Base-by-base conservation (phyloP, 2,888 invertebrate species). In the Brachylomia viminalis region DNA sequence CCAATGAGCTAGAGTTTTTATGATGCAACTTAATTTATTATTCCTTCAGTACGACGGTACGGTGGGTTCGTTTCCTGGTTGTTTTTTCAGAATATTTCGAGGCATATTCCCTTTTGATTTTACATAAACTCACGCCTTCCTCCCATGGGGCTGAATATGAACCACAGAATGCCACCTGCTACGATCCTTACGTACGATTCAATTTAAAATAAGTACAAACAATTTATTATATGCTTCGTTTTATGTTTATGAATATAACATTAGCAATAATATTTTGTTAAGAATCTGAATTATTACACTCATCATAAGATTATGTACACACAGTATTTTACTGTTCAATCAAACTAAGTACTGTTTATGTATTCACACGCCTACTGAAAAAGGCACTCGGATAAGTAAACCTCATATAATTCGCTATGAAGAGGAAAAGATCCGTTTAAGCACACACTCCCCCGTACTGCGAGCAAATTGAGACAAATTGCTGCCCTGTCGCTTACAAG, bases 1-100 rank as follows among this genome's bases (percentile, higher is more conserved):
- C 64, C 78, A 71, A 82, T 83, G 64, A 64, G 69, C 75, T 79
- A 70, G 74, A 76, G 69, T 52, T 72, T 86, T 88, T 80, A 84
- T 78, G 77, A 82, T 87, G 86, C 74, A 72, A 73, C 71, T 45
- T 59, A 72, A 70, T 84, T 75, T 67, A 75, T 65, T 72, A 75
- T 47, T 23, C 61, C 75, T 65, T 42, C 11, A 65, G 23, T 52
- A 59, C 23, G 10, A 33, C 10, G 45, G n/a, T 45, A 23, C n/a
- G 42, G n/a, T 45, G 10, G 30, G 49, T 30, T 38, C 11, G 13
- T 15, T 75, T 58, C 23, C 23, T 61, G 33, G 17, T 54, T 52
- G 13, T 33, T 20, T 38, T 49, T 33, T 47, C 30, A 0, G 0
- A n/a, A 58, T 42, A 58, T 30, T 30, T 33, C 10, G 30, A 20